Conservation (phyloP, 2,888 invertebrate species). For the Aporophyla lueneburgensis region DNA sequence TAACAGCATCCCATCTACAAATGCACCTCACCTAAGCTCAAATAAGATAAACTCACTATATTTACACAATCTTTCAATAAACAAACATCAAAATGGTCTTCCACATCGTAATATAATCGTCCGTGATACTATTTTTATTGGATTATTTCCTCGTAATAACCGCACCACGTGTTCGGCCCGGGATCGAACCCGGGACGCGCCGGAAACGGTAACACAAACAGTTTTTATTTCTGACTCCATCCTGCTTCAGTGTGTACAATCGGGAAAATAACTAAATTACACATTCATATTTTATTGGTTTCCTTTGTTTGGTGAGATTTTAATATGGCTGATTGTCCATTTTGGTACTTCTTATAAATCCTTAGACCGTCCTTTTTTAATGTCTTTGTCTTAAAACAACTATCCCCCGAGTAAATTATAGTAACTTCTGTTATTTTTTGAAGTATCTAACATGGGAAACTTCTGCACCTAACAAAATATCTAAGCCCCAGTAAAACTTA, state of each 20-base stretch:
- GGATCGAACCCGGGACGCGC: slow-evolving; percentile 84
- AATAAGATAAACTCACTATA: slow-evolving; percentile 60
- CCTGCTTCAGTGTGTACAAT: slow-evolving; percentile 74
- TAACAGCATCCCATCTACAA: slow-evolving; percentile 24
- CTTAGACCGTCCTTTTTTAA: not conserved
- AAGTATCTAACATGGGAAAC: not conserved
- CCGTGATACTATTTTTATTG: slow-evolving; percentile 86
- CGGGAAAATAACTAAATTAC: slow-evolving; percentile 55
- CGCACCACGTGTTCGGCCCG: slow-evolving; percentile 82
- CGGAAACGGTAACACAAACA: slow-evolving; percentile 90
- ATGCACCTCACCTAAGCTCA: slow-evolving; percentile 33
- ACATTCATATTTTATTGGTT: slow-evolving; percentile 60
- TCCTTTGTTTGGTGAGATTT: slow-evolving; percentile 53
- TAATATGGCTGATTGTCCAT: not conserved
- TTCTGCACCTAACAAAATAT: not conserved
- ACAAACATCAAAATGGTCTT: slow-evolving; percentile 68
- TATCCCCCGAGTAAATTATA: not conserved
- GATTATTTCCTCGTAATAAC: slow-evolving; percentile 87
- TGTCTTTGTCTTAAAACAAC: too few species aligned
- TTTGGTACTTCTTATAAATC: not conserved
- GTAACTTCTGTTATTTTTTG: not conserved
- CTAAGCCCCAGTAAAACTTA: not conserved
- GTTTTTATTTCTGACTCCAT: slow-evolving; percentile 90
- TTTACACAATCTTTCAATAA: slow-evolving; percentile 67
- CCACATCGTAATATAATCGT: slow-evolving; percentile 82